Evolutionary conservation across 2,888 invertebrate species (phyloP).

Genomic region (Lagria hirta): DNA sequence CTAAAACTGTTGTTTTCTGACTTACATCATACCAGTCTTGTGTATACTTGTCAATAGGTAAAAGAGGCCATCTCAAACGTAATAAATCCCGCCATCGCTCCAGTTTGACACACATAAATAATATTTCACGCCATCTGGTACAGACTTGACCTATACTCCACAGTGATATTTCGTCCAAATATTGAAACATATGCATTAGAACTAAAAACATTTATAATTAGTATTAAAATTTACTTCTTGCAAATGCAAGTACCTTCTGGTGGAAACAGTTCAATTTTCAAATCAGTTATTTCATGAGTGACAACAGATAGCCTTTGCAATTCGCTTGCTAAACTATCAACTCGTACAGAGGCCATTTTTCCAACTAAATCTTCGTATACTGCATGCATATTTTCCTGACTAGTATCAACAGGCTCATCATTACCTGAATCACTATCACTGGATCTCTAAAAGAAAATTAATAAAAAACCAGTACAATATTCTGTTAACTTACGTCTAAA

Average conservation of each 20-base stretch:
- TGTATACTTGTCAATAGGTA: conserved; percentile 58
- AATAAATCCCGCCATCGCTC: conserved; percentile 81
- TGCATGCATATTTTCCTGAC: conserved; percentile 26
- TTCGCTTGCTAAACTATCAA: conserved; percentile 34
- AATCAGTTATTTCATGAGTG: conserved; percentile 29
- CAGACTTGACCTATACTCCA: conserved; percentile 89
- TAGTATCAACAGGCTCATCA: conserved; percentile 80
- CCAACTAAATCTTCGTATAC: conserved; percentile 19
- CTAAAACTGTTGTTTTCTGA: no score
- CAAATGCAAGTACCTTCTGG: conserved; percentile 39
- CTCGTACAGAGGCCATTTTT: conserved; percentile 26
- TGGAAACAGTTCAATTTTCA: conserved; percentile 43
- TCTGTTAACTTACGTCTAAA: conserved; percentile 50
- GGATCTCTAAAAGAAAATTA: conserved; percentile 49
- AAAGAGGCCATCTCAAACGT: conserved; percentile 82
- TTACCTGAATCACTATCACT: conserved; percentile 84
- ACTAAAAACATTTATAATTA: conserved; percentile 56
- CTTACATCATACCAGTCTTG: conserved; percentile 78
- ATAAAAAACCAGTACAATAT: neutral
- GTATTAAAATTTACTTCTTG: neutral
- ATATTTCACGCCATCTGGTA: conserved; percentile 78
- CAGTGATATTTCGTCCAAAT: conserved; percentile 88
- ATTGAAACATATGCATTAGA: conserved; percentile 82
- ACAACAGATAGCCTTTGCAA: conserved; percentile 33
- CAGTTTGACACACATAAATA: conserved; percentile 72